phyloP scores from a whole-genome alignment of 2,113 vertebrate genomes.

The Sphaerodactylus townsendi region DNA sequence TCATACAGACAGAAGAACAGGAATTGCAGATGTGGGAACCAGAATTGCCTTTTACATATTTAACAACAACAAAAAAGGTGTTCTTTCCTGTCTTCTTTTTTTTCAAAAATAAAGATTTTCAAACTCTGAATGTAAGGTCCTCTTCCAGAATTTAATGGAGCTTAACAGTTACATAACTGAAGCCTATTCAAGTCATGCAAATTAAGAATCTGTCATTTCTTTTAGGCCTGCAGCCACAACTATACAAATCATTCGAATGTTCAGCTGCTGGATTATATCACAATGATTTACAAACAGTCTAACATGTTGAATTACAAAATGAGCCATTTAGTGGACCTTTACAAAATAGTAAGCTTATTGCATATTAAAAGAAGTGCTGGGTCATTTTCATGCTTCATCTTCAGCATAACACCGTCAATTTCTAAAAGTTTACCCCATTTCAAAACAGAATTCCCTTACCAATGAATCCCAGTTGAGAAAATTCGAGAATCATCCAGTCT shows the following conservation, averaged over 20 bases:
- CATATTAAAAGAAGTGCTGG: conserved; percentile 37
- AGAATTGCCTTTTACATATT: not conserved
- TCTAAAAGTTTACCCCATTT: not conserved
- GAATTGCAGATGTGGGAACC: no score
- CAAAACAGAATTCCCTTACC: conserved; percentile 78
- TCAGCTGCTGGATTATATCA: conserved; percentile 12
- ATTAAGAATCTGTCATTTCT: not conserved
- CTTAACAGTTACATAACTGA: not conserved
- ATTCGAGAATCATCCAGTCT: conserved; percentile 99
- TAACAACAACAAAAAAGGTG: not conserved
- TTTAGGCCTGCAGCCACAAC: not conserved
- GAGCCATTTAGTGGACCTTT: not conserved
- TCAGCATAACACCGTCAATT: not conserved
- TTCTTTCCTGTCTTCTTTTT: not conserved
- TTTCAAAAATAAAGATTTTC: not conserved
- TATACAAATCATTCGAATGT: conserved; percentile 17
- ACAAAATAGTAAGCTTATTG: conserved; percentile 33
- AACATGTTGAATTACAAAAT: not conserved
- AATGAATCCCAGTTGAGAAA: conserved; percentile 98
- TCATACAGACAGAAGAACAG: not conserved
- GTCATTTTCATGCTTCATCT: conserved; percentile 26
- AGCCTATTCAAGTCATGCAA: not conserved
- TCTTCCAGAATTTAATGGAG: not conserved
- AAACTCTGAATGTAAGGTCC: not conserved
- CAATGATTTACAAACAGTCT: not conserved